Conservation (phyloP, 2,797 vertebrate genomes). For the Enteromius trimaculatus region DNA sequence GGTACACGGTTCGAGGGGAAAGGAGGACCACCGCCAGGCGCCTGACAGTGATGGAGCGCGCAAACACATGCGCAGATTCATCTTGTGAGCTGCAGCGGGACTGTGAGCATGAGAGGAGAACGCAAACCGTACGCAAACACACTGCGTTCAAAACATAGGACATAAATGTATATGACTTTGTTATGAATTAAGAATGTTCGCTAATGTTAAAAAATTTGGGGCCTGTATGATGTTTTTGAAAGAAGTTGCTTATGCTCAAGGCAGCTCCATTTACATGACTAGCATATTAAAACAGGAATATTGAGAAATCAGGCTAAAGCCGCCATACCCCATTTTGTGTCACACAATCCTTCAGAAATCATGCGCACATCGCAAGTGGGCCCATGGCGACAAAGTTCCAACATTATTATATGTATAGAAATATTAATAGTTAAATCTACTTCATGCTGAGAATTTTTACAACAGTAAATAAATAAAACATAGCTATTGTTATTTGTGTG, state of each 20-base stretch:
- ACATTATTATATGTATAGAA: no score
- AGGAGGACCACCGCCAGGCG: slow-evolving; percentile 84
- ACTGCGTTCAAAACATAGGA: slow-evolving; percentile 50
- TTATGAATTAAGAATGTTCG: not conserved
- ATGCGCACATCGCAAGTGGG: no score
- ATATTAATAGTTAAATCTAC: no score
- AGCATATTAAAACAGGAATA: not conserved
- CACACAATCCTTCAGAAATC: not conserved
- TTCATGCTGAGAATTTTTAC: no score
- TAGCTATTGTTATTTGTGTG: no score
- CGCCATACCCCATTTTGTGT: no score
- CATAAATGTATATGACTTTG: not conserved
- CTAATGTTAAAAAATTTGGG: not conserved
- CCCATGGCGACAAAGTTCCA: no score
- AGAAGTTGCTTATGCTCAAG: not conserved
- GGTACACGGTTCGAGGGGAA: slow-evolving; percentile 85
- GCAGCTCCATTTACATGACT: not conserved
- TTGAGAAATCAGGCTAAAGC: not conserved
- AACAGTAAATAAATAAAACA: no score
- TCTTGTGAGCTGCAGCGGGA: slow-evolving; percentile 72
- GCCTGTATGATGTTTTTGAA: not conserved
- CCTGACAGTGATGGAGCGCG: slow-evolving; percentile 87
- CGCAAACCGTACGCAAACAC: slow-evolving; percentile 71
- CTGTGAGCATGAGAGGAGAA: slow-evolving; percentile 61
- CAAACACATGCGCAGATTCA: slow-evolving; percentile 83